Percentiles rank a stretch among this genome's conserved stretches.
These are phyloP conservation scores for Malthinus flaveolus DNA, from an alignment of 2,888 invertebrate genomes.

Conservation along the genomic window DNA sequence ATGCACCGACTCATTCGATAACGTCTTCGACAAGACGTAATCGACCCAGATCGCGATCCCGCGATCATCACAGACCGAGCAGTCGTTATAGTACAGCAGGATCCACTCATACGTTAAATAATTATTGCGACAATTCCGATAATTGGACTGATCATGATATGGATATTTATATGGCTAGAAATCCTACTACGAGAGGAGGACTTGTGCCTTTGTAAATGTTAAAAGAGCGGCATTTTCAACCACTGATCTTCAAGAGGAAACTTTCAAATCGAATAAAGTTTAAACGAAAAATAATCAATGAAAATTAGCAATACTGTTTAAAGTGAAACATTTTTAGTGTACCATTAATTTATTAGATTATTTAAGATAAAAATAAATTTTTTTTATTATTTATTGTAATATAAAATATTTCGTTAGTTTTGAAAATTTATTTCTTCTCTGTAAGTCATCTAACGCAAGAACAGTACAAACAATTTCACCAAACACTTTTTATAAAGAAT, in stretches of 20 bases:
- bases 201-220: constrained; percentile 73
- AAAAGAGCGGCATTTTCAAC: background rate
- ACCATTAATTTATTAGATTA: constrained; percentile 3
- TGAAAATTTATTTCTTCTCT: too few species aligned
- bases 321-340: background rate
- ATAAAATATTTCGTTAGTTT: too few species aligned
- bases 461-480: too few species aligned
- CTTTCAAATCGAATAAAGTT: background rate
- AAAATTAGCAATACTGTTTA: background rate
- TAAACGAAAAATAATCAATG: constrained; percentile 2
- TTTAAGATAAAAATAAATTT: constrained; percentile 3
- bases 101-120: constrained; percentile 78
- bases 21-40: constrained; percentile 60
- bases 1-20: constrained; percentile 59
- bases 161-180: constrained; percentile 93
- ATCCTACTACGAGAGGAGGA: constrained; percentile 84
- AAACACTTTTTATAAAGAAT: too few species aligned
- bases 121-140: constrained; percentile 87
- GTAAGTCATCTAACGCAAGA: too few species aligned
- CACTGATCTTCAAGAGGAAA: background rate
- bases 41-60: constrained; percentile 77
- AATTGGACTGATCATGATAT: constrained; percentile 96
- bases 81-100: constrained; percentile 79
- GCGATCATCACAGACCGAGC: constrained; percentile 71
- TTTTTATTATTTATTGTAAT: background rate